Conservation (phyloP, 2,113 vertebrate genomes). For the Verasper variegatus region DNA sequence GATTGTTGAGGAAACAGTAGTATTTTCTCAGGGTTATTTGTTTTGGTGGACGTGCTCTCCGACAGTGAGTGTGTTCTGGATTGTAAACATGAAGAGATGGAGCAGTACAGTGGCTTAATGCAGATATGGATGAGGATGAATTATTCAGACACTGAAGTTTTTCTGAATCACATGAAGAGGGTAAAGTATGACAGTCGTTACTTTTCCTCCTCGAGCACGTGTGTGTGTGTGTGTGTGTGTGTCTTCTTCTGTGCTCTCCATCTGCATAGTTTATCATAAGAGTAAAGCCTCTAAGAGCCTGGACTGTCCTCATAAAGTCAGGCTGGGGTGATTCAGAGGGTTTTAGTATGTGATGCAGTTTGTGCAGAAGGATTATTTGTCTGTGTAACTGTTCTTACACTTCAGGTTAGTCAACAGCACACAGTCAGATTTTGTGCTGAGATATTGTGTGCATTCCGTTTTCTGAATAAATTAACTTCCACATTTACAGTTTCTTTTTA, state of each 20-base stretch:
- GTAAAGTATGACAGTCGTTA: constrained; percentile 48
- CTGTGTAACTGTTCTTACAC: constrained; percentile 57
- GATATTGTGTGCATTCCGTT: too few relatives aligned
- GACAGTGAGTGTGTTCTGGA: constrained; percentile 36
- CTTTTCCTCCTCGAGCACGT: neutral
- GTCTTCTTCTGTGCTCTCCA: constrained; percentile 13
- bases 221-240: neutral
- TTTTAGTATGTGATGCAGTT: constrained; percentile 48
- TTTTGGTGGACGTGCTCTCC: neutral
- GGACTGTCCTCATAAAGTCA: constrained; percentile 54
- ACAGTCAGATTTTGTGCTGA: too few relatives aligned
- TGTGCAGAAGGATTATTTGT: constrained; percentile 22
- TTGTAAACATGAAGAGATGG: constrained; percentile 51
- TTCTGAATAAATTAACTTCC: neutral
- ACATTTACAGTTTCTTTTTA: neutral
- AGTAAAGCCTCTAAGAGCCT: constrained; percentile 20
- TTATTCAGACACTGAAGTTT: constrained; percentile 67
- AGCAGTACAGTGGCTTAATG: constrained; percentile 46
- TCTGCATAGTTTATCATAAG: constrained; percentile 47
- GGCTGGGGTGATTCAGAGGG: constrained; percentile 57
- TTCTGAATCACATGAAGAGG: constrained; percentile 61
- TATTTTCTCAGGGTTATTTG: constrained; percentile 34
- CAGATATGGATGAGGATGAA: constrained; percentile 60
- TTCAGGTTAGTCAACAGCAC: constrained; percentile 23
- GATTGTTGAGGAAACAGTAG: constrained; percentile 13